Base-by-base conservation (phyloP, 2,113 vertebrate genomes). In the Sceloporus tristichus region DNA sequence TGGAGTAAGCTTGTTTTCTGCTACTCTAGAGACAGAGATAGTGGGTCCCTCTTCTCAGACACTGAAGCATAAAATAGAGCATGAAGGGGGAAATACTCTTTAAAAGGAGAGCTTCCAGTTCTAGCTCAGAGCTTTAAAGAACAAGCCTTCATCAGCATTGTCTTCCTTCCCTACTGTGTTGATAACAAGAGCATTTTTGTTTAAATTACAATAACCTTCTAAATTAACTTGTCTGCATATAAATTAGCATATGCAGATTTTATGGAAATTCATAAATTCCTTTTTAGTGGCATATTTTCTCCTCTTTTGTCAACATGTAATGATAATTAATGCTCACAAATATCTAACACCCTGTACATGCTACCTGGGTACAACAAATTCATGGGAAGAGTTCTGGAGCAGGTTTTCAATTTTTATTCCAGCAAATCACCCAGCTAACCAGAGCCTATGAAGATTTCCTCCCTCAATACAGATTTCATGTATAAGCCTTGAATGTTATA, bases 381-480 rank as follows among this genome's bases (percentile, higher is more conserved):
- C 27, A 71, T 1, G 29, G 38, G 40, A 70, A 29, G 25, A 48
- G 42, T 2, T 34, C 42, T 84, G 27, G 68, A 9, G 29, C 42
- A 27, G 25, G 27, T 13, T 79, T 29, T n/a, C 27, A 29, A 53
- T 23, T 14, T 40, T 23, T 53, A 9, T n/a, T 48, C n/a, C 27
- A n/a, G 14, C 42, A 71, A 2, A 38, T 18, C 9, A 13, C 38
- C 73, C 25, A 74, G 16, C n/a, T 34, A 85, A 27, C n/a, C 29
- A 11, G 53, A 73, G 82, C 66, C 8, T n/a, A 54, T 40, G 5
- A 71, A 75, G n/a, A 23, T 18, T 73, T 74, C 16, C 10, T 66
- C 34, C 86, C 40, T 89, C 56, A 71, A 92, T 90, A 92, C 90
- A 79, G 18, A 88, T 86, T 91, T 90, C 88, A 91, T 87, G 79